Evolutionary conservation across 1,140 invertebrate genomes (phyloP).

Genomic region (Scaptomyza graminum): DNA sequence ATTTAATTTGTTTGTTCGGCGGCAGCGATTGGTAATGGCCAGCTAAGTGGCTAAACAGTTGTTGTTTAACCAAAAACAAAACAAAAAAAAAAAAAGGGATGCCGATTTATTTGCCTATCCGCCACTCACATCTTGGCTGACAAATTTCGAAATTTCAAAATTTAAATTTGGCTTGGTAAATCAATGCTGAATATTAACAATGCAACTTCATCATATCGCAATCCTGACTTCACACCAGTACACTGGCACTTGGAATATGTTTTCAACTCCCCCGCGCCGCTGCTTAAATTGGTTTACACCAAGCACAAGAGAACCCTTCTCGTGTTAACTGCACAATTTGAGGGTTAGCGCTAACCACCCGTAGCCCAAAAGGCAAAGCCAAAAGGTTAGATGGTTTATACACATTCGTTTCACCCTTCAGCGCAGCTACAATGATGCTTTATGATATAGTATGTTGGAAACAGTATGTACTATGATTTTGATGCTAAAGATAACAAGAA

Average conservation of each 20-base stretch:
- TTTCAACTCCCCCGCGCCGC: constrained; percentile 31
- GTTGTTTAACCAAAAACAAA: constrained; percentile 56
- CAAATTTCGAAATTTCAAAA: constrained; percentile 53
- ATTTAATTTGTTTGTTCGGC: constrained; percentile 77
- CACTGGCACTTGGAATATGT: constrained; percentile 64
- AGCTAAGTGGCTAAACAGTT: constrained; percentile 75
- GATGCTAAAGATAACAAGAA: constrained; percentile 60
- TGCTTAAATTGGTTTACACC: constrained; percentile 56
- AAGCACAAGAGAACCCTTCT: constrained; percentile 19
- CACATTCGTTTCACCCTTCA: constrained; percentile 61
- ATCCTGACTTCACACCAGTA: constrained; percentile 64
- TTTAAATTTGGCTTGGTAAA: constrained; percentile 16
- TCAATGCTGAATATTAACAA: constrained; percentile 50
- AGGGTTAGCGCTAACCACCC: constrained; percentile 65
- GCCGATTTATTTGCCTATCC: constrained; percentile 27
- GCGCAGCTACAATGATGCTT: constrained; percentile 24
- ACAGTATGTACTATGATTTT: constrained; percentile 34
- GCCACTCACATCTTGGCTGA: constrained; percentile 49
- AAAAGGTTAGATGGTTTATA: constrained; percentile 36
- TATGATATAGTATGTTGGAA: constrained; percentile 58
- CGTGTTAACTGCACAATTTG: constrained; percentile 4
- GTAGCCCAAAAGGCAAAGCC: constrained; percentile 38
- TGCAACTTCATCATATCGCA: constrained; percentile 67
- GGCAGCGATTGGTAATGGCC: constrained; percentile 77
- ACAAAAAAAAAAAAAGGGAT: constrained; percentile 8